Base-by-base conservation (phyloP, 2,888 invertebrate genomes). In the Orthosia cruda region DNA sequence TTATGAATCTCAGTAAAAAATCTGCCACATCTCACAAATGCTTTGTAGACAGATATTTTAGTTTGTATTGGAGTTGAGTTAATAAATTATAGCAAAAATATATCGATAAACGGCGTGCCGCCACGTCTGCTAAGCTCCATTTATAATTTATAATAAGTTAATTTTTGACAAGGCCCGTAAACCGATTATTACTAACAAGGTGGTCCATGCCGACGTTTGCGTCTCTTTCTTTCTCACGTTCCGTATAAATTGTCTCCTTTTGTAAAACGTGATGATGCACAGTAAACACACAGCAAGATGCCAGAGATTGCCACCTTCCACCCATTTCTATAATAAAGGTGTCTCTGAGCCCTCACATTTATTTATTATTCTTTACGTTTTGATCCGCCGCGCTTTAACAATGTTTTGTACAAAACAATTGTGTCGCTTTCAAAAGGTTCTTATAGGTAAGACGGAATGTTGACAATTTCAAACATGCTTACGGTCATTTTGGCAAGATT, bases 101-200 rank as follows among this genome's bases (percentile, higher is more conserved):
- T 86, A 85, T 91, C 90, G 90, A 91, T 87, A 85, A 79, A 74
- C 67, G 61, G 26, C 65, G 40, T 71, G 74, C 80, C 67, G 58
- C 64, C 84, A 75, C 78, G 81, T 81, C 83, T 68, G 77, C 80
- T 89, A 91, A 92, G 89, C 88, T 87, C 92, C 90, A 91, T 93
- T 93, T 92, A 93, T 90, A 92, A 92, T 92, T 93, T 91, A 93
- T 91, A 93, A 92, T 93, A 93, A 94, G 93, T 93, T 91, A 94
- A 93, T 94, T 95, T 93, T 94, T 94, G 92, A 94, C 94, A 93
- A 91, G 92, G 87, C 85, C 90, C 89, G 80, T 95, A 95, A 95
- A 95, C 95, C 95, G 95, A 95, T 95, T 95, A 95, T 91, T 90
- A 89, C 94, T 94, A 95, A 95, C 95, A 94, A 95, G 95, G 95